Base-by-base conservation (phyloP, 2,888 invertebrate genomes). In the Actias luna region DNA sequence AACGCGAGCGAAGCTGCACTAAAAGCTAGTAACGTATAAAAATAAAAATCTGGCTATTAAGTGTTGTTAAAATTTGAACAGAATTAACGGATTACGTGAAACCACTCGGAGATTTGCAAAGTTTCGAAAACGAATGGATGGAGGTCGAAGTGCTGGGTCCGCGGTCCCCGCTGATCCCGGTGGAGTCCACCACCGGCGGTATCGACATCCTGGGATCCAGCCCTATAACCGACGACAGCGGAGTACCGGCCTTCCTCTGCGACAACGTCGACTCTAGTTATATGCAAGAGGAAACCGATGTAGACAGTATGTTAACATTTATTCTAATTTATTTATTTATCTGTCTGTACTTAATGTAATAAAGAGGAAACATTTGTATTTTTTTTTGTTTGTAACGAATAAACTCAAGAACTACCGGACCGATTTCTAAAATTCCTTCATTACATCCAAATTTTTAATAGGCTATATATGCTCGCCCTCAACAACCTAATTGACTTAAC, bases 41-140 rank as follows among this genome's bases (percentile, higher is more conserved):
- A 33, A 33, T 5, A 33, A 7, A 33, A 8, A 33, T 33, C 8
- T 33, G 8, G 8, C 33, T 5, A 8, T 5, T 33, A 8, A 2
- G 31, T 33, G 18, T 64, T 50, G 18, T 22, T 36, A 7, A 46
- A 27, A 57, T 18, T 2, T 25, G 1, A 58, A 52, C 76, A 88
- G 88, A 88, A 22, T 61, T 83, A 58, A 65, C 78, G 0, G 96
- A 96, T 73, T 94, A 94, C 78, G 94, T 94, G 29, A 93, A 93
- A 60, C 96, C 96, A 0, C 81, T 95, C 16, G 95, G 96, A 16
- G 97, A 97, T 79, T 87, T 96, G 14, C 95, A 95, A 81, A 95
- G 96, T 72, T 98, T 98, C 81, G 97, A 97, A 80, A 97, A 97
- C 80, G 98, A 98, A 80, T 98, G 97, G 97, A 94, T 98, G 88